Evolutionary conservation across 2,888 invertebrate genomes (phyloP).

Genomic region (Euplagia quadripunctaria): DNA sequence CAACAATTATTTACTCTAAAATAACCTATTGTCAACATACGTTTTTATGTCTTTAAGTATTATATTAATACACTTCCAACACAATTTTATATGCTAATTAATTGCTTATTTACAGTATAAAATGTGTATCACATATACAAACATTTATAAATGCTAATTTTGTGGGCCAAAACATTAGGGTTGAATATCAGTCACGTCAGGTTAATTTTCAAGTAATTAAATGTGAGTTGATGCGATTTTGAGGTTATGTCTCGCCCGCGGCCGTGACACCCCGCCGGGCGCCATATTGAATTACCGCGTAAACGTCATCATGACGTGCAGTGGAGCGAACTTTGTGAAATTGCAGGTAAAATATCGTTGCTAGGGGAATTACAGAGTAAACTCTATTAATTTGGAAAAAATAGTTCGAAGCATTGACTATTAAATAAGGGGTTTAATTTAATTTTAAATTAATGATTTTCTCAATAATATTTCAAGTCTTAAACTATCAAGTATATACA

Average conservation of each 20-base stretch:
- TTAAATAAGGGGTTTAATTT: background rate
- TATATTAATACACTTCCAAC: background rate
- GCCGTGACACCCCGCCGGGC: constrained; percentile 62
- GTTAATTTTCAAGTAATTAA: constrained; percentile 79
- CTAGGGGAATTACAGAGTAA: constrained; percentile 24
- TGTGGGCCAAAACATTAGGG: constrained; percentile 53
- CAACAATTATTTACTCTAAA: background rate
- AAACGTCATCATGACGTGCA: constrained; percentile 60
- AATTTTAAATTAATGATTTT: background rate
- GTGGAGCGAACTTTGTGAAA: constrained; percentile 54
- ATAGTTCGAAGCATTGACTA: constrained; percentile 9
- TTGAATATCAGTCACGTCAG: constrained; percentile 62
- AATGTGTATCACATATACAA: background rate
- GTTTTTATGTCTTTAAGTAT: background rate
- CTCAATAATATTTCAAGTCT: too few species aligned
- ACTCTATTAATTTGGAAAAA: constrained; percentile 25
- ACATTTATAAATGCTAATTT: constrained; percentile 31
- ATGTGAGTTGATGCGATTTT: constrained; percentile 74
- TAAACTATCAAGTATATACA: background rate
- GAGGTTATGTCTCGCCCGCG: constrained; percentile 74
- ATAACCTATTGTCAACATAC: background rate
- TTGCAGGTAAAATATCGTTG: constrained; percentile 53
- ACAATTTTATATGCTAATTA: background rate
- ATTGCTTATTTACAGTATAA: background rate
- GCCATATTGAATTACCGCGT: constrained; percentile 75